Base-by-base conservation (phyloP, 1,140 invertebrate species). In the Bombus terrestris region DNA sequence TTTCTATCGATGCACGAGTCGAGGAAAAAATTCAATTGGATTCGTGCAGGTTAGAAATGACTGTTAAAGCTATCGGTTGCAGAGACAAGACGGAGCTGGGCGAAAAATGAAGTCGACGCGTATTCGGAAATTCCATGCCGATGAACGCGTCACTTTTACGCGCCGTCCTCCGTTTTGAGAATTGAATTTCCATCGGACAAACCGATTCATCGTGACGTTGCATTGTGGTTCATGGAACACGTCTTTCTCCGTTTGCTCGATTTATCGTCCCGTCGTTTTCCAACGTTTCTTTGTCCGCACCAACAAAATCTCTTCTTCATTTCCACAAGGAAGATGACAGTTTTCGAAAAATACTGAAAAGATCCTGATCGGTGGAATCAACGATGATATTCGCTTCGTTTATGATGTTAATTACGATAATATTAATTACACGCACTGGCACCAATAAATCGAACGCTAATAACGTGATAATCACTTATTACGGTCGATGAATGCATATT, bases 401-500 rank as follows among this genome's bases (percentile, higher is more conserved):
- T 35, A 37, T 5, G 43, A 22, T 39, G 69, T 71, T 80, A 82
- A 82, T 82, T 82, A 82, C 6, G 32, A 69, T 35, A 28, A n/a
- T 53, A 71, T 80, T 80, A 82, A 82, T 82, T 75, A 81, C 71
- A 71, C 57, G 25, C 53, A 35, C 1, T 37, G 53, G n/a, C 57
- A 39, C n/a, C 80, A 2, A 82, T 82, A 82, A 82, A 82, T 82
- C 80, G 80, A 8, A 71, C 57, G 15, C 39, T 64, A 64, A 64
- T 82, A 82, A 82, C 35, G 71, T 4, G 53, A 74, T 57, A 35
- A 73, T 37, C 80, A 73, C 74, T 83, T 76, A 76, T 83, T 68
- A 76, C 72, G 57, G 12, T 18, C 39, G 39, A 18, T 35, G 32
- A 5, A 82, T 64, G 80, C 80, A 64, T 82, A 76, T 83, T 76